These are phyloP conservation scores for Scolanthus callimorphus DNA, from an alignment of 92 coral and sea anemone species.

Conservation along the genomic window DNA sequence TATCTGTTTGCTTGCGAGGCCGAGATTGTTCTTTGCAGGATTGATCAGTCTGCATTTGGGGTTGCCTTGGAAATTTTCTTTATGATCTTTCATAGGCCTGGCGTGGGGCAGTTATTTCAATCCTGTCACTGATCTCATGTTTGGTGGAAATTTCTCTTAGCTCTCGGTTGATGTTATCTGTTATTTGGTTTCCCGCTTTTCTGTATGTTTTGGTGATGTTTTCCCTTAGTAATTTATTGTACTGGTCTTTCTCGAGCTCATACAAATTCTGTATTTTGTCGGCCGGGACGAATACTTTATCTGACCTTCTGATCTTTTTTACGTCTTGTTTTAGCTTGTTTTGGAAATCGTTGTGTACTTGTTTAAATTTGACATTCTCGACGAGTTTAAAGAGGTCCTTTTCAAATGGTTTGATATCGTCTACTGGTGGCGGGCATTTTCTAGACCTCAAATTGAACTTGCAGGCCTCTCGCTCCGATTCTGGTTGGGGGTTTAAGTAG, in stretches of 20 bases:
- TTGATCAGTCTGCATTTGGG: slow-evolving; percentile 32
- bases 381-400: slow-evolving; percentile 15
- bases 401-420: slow-evolving; percentile 15
- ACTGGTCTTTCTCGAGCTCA: slow-evolving; percentile 4
- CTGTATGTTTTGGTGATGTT: slow-evolving; percentile 11
- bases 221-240: not conserved
- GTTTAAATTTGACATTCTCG: not conserved
- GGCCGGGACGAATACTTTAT: not conserved
- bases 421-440: slow-evolving; percentile 18
- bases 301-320: not conserved
- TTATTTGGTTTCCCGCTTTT: slow-evolving; percentile 17
- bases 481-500: slow-evolving; percentile 27
- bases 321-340: not conserved
- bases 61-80: slow-evolving; percentile 31
- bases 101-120: slow-evolving; percentile 20
- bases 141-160: slow-evolving; percentile 5
- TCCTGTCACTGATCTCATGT: slow-evolving; percentile 15
- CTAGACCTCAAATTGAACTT: not conserved
- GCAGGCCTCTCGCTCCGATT: not conserved
- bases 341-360: not conserved
- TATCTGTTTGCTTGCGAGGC: slow-evolving; percentile 30
- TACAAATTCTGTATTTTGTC: not conserved
- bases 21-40: slow-evolving; percentile 31
- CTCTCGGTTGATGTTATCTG: slow-evolving; percentile 19
- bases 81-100: slow-evolving; percentile 41